phyloP scores from a whole-genome alignment of 2,797 vertebrate species.

The Crossoptilon crossoptilon region DNA sequence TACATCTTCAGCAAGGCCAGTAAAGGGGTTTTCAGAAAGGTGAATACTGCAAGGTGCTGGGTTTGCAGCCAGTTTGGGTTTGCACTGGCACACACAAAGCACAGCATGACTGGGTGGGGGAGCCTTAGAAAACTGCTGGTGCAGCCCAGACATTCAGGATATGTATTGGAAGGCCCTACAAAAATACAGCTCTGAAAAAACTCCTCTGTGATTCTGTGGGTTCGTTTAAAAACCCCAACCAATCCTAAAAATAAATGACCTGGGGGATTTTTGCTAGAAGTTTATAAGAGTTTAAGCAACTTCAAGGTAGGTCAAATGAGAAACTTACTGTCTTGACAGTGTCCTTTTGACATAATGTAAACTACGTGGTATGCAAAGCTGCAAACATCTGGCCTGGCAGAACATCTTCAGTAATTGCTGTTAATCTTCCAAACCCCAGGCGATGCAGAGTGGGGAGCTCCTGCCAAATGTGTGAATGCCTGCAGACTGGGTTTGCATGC shows the following conservation, averaged over 20 bases:
- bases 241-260: conserved; percentile 36
- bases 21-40: not conserved
- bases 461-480: not conserved
- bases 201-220: not conserved
- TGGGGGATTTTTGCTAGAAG: not conserved
- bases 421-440: not conserved
- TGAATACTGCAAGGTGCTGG: not conserved
- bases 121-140: accelerated
- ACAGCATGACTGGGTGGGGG: accelerated
- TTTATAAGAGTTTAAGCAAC: not conserved
- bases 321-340: conserved; percentile 25
- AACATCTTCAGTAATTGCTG: conserved; percentile 10
- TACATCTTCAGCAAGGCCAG: not conserved
- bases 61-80: not conserved
- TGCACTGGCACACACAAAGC: not conserved
- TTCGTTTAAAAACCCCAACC: not conserved
- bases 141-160: not conserved
- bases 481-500: not conserved
- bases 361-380: conserved; percentile 51
- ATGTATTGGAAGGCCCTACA: not conserved
- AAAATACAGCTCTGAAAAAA: not conserved
- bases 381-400: conserved; percentile 41
- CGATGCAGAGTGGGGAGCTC: not conserved
- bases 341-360: conserved; percentile 59
- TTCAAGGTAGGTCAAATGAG: conserved; percentile 51